These are phyloP conservation scores for Pocillopora damicornis DNA, from an alignment of 64 coral and sea anemone species.

Conservation along the genomic window DNA sequence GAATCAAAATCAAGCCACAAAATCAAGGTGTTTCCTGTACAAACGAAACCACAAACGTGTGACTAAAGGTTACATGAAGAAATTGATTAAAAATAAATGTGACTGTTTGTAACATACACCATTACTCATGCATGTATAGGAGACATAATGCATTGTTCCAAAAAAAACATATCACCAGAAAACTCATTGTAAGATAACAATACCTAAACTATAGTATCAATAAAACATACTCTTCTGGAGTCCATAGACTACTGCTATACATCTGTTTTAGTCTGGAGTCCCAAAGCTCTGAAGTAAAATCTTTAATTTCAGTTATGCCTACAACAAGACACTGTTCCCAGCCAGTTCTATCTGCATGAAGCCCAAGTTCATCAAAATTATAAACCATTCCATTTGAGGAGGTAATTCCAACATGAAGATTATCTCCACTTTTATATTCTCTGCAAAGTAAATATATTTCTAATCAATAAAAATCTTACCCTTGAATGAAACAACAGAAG, in stretches of 20 bases:
- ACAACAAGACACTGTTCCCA: slow-evolving; percentile 33
- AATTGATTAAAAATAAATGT: no score
- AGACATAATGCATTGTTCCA: no score
- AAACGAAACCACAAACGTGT: no score
- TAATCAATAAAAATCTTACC: background rate
- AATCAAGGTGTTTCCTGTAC: no score
- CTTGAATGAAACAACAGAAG: no score
- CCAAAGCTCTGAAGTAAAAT: slow-evolving; percentile 8
- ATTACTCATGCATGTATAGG: no score
- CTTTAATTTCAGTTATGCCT: background rate
- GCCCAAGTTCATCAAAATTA: slow-evolving; percentile 43
- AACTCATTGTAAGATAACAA: background rate
- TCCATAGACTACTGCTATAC: background rate
- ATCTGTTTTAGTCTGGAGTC: slow-evolving; percentile 31
- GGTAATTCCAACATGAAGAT: slow-evolving; percentile 25
- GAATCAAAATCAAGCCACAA: no score
- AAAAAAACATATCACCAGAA: no score
- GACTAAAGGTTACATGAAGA: no score
- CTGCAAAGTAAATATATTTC: background rate
- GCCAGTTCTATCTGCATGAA: slow-evolving; percentile 8
- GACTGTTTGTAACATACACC: no score
- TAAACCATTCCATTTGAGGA: slow-evolving; percentile 27
- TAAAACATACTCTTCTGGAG: background rate
- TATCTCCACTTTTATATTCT: slow-evolving; percentile 29
- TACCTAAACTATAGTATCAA: background rate